A percentile compares a stretch with the other conserved stretches of the same genome.
These are phyloP conservation scores for Cricetomys ansorgei DNA, from an alignment of 2,113 vertebrate genomes.

Conservation along the genomic window DNA sequence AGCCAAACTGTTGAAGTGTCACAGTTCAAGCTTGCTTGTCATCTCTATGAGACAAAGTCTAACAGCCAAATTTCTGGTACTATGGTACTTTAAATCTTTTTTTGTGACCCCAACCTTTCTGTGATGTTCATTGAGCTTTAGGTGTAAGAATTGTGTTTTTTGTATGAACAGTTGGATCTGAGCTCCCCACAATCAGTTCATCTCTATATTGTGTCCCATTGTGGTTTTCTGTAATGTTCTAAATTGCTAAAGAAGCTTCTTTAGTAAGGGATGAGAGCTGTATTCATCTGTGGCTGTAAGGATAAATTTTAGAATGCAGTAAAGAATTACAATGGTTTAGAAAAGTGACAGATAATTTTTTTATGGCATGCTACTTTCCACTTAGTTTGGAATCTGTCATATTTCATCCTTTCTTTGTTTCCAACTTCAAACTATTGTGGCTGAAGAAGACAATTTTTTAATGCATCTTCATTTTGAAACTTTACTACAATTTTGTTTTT, in stretches of 20 bases:
- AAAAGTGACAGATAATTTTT: background rate
- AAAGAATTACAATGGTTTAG: background rate
- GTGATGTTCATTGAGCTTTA: background rate
- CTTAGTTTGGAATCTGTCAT: background rate
- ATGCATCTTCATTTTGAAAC: background rate
- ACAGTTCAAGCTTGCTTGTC: background rate
- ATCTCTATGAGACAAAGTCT: background rate
- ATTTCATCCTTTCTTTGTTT: background rate
- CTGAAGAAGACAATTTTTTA: background rate
- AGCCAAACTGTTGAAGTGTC: background rate
- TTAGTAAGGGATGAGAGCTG: background rate
- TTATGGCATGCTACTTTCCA: background rate
- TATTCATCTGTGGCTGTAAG: no score
- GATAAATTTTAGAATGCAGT: background rate
- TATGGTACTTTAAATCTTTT: background rate
- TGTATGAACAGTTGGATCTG: no score
- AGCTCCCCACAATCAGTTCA: no score
- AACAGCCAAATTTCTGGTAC: background rate
- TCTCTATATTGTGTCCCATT: background rate
- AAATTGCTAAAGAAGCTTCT: background rate
- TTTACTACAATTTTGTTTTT: background rate
- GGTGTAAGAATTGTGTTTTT: background rate
- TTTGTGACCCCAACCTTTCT: background rate
- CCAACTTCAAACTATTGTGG: background rate
- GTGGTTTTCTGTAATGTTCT: background rate